phyloP scores from a whole-genome alignment of 30 jellyfish, hydroid and myxozoan genomes.

The Aurelia aurita region DNA sequence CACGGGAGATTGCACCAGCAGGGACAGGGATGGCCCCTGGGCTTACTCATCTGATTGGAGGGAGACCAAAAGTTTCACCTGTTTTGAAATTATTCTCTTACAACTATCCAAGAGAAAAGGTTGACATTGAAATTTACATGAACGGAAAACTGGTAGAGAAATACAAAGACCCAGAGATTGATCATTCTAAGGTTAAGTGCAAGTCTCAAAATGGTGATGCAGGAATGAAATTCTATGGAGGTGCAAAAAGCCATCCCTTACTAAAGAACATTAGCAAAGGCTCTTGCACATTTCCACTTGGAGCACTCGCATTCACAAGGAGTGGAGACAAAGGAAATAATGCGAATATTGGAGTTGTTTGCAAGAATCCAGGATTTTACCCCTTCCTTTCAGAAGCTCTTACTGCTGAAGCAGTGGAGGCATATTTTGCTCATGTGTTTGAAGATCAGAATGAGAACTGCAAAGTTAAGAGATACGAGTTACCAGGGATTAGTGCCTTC shows the following conservation, averaged over 20 bases:
- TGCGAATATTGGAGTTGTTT: slow-evolving; percentile 92
- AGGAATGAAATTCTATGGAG: not conserved
- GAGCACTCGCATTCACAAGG: slow-evolving; percentile 93
- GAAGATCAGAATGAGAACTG: slow-evolving; percentile 53
- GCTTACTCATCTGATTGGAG: slow-evolving; percentile 89
- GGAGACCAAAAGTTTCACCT: slow-evolving; percentile 96
- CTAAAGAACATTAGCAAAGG: slow-evolving; percentile 67
- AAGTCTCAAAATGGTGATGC: not conserved
- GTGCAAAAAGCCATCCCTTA: not conserved
- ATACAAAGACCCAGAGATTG: slow-evolving; percentile 32
- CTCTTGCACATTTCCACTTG: slow-evolving; percentile 81
- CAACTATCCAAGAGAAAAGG: slow-evolving; percentile 71
- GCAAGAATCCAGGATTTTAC: slow-evolving; percentile 87
- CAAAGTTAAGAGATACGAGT: slow-evolving; percentile 74
- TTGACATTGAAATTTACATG: slow-evolving; percentile 73
- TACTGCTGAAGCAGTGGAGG: slow-evolving; percentile 84
- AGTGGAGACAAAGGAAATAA: slow-evolving; percentile 94
- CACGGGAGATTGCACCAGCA: slow-evolving; percentile 97
- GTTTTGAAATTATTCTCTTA: slow-evolving; percentile 75
- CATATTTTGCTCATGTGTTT: slow-evolving; percentile 79
- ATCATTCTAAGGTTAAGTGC: not conserved
- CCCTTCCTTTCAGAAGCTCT: slow-evolving; percentile 75
- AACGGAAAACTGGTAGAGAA: slow-evolving; percentile 80
- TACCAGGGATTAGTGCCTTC: slow-evolving; percentile 93
- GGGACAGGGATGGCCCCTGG: slow-evolving; percentile 99